phyloP scores from a whole-genome alignment of 2,888 invertebrate species.

The Acleris sparsana region DNA sequence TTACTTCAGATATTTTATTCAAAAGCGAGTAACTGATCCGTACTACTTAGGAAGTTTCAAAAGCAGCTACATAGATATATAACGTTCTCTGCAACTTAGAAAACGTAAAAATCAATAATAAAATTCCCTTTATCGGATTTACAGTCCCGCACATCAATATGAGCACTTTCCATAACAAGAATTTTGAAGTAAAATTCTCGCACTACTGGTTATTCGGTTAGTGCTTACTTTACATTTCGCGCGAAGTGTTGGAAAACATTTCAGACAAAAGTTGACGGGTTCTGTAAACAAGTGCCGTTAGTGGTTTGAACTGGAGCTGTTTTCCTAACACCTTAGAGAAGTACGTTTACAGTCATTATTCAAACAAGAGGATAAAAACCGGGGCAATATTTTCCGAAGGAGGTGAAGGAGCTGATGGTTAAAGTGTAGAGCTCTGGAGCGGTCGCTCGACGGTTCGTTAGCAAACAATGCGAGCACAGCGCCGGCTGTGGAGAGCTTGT shows the following conservation, averaged over 20 bases:
- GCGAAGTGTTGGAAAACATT: conserved; percentile 76
- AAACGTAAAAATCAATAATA: too few relatives aligned
- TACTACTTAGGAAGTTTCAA: too few relatives aligned
- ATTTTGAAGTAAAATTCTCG: conserved; percentile 54
- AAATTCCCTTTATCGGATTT: neutral
- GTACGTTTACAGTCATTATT: conserved; percentile 81
- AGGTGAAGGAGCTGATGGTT: conserved; percentile 78
- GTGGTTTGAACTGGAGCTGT: conserved; percentile 75
- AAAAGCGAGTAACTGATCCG: too few relatives aligned
- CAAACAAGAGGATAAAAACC: conserved; percentile 83
- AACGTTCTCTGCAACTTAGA: too few relatives aligned
- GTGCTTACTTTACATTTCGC: conserved; percentile 80
- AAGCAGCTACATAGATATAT: too few relatives aligned
- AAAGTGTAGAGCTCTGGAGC: conserved; percentile 79
- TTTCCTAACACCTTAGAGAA: conserved; percentile 77
- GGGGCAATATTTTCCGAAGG: conserved; percentile 81
- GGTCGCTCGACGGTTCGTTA: conserved; percentile 75
- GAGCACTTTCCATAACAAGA: conserved; percentile 47
- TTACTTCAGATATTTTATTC: too few relatives aligned
- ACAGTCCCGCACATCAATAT: neutral
- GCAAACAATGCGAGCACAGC: conserved; percentile 73
- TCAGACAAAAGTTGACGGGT: conserved; percentile 74
- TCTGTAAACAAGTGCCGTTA: conserved; percentile 80
- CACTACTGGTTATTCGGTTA: conserved; percentile 56
- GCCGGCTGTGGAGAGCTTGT: conserved; percentile 52